Percentiles rank a stretch among this genome's conserved stretches.
These are phyloP conservation scores for Podarcis muralis DNA, from an alignment of 2,113 vertebrate species.

Conservation along the genomic window DNA sequence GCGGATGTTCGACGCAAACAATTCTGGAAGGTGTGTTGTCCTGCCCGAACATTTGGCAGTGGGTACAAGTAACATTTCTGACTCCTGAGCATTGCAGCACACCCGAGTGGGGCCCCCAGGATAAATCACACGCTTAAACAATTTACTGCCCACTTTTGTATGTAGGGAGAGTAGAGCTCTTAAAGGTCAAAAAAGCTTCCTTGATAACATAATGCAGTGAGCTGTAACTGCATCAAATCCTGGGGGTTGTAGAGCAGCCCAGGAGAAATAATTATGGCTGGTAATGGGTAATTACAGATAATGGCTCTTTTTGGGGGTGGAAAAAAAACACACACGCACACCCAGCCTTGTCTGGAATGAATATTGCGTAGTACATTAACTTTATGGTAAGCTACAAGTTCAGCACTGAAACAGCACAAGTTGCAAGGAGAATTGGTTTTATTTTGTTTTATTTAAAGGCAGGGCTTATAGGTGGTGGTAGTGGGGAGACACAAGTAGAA, in stretches of 20 bases:
- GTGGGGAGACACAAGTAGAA: accelerated
- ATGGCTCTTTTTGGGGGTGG: slow-evolving; percentile 75
- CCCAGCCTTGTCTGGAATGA: slow-evolving; percentile 68
- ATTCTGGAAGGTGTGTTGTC: not conserved
- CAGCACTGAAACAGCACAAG: slow-evolving; percentile 45
- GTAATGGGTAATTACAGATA: slow-evolving; percentile 82
- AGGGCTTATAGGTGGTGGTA: not conserved
- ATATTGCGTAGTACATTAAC: slow-evolving; percentile 79
- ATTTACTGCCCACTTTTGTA: slow-evolving; percentile 25
- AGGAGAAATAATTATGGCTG: slow-evolving; percentile 76
- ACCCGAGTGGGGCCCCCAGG: not conserved
- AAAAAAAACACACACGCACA: slow-evolving; percentile 50
- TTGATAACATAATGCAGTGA: slow-evolving; percentile 69
- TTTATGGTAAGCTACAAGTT: slow-evolving; percentile 77
- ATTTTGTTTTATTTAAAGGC: slow-evolving; percentile 27
- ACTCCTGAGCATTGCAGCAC: not conserved
- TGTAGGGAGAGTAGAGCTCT: slow-evolving; percentile 41
- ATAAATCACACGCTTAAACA: slow-evolving; percentile 50
- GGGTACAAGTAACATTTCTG: slow-evolving; percentile 23
- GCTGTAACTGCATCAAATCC: slow-evolving; percentile 65
- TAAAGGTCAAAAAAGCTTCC: slow-evolving; percentile 70
- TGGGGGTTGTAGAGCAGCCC: slow-evolving; percentile 70
- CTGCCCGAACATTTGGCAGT: not conserved
- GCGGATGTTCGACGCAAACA: not conserved
- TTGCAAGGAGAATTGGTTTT: slow-evolving; percentile 33